phyloP scores from a whole-genome alignment of 2,888 invertebrate genomes.

The Tetanocera ferruginea region DNA sequence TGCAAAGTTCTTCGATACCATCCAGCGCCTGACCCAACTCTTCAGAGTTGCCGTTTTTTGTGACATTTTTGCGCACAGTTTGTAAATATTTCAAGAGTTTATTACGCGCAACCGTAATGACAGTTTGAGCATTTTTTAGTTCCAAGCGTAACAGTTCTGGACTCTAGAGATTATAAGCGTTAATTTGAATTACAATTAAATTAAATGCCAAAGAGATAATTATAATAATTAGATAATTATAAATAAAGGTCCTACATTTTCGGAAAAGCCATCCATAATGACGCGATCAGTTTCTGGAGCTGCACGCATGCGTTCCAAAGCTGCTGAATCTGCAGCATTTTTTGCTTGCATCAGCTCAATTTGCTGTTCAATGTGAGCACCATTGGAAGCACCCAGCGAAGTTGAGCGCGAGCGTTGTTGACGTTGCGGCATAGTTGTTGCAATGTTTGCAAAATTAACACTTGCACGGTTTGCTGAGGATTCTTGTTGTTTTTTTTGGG shows the following conservation, averaged over 20 bases:
- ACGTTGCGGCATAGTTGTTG: conserved; percentile 7
- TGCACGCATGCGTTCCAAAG: conserved; percentile 55
- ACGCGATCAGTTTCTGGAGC: conserved; percentile 55
- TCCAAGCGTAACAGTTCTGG: conserved; percentile 69
- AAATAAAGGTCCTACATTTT: conserved; percentile 62
- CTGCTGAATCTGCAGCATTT: conserved; percentile 61
- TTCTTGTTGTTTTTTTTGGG: conserved; percentile 21
- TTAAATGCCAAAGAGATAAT: too few relatives aligned
- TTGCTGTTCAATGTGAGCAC: conserved; percentile 56
- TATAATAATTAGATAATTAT: too few relatives aligned
- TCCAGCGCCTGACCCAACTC: conserved; percentile 69
- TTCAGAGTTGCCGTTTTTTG: conserved; percentile 53
- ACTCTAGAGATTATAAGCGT: conserved; percentile 63
- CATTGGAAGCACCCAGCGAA: conserved; percentile 43
- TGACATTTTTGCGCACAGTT: conserved; percentile 65
- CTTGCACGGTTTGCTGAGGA: not conserved
- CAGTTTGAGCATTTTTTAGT: conserved; percentile 69
- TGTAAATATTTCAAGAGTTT: conserved; percentile 69
- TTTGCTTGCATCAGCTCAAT: conserved; percentile 59
- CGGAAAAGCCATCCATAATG: conserved; percentile 69
- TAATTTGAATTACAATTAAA: too few relatives aligned
- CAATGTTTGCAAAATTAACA: not conserved
- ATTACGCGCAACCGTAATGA: conserved; percentile 69
- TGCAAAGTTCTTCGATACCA: conserved; percentile 71
- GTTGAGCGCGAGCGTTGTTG: conserved; percentile 37